Base-by-base conservation (phyloP, 2,888 invertebrate genomes). In the Polyploca ridens region DNA sequence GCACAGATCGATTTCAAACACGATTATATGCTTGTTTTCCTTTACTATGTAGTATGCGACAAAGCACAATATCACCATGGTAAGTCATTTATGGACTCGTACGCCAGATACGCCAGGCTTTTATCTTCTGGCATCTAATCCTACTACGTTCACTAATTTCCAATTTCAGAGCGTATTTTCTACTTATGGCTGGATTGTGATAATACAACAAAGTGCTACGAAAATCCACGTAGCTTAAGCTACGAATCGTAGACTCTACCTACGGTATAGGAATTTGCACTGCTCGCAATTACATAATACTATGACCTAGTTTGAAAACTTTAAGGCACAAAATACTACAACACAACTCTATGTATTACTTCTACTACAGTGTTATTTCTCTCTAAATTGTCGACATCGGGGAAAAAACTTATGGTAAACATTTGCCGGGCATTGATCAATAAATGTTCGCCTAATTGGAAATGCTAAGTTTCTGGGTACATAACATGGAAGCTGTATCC, bases 191-290 rank as follows among this genome's bases (percentile, higher is more conserved):
- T 33, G 3, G 3, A 35, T 35, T 35, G 38, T 38, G 11, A 10
- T 16, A 16, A 16, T 54, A 54, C 54, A 1, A 19, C 19, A 54
- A 54, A 54, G 54, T 19, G 49, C n/a, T 16, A 49, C 49, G 54
- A 7, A 49, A 49, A 54, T 54, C 8, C 49, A n/a, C 49, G 49
- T 49, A 49, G 54, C 54, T 54, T 16, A 49, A 16, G 54, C 54
- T 54, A 54, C 54, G 54, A 54, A 54, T 54, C 46, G 46, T n/a
- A 46, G 19, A 19, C 10, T 3, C 54, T 19, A 10, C 8, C 16
- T 54, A 54, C 54, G 19, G 16, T 10, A 49, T 10, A 19, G 54
- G 19, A 54, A 19, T 19, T 19, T 19, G 54, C 54, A 54, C 8
- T 54, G 54, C 19, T 19, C 54, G 19, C 19, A 54, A 54, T 19